phyloP scores from a whole-genome alignment of 2,797 vertebrate species.

The Helarctos malayanus region DNA sequence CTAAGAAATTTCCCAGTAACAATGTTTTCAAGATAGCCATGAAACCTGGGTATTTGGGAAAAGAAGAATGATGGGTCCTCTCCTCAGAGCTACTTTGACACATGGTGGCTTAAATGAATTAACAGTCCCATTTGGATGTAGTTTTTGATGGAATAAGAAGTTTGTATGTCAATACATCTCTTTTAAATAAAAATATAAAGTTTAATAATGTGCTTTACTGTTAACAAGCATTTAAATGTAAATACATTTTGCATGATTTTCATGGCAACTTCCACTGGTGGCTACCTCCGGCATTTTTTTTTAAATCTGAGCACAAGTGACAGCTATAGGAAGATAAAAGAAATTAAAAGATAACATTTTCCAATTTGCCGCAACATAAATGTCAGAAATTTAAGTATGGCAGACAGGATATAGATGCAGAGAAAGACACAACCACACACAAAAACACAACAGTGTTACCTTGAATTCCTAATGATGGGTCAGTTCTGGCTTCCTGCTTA shows the following conservation, averaged over 20 bases:
- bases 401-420: neutral
- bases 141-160: neutral
- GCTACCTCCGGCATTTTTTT: neutral
- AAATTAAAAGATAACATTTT: conserved; percentile 31
- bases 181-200: conserved; percentile 45
- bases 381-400: conserved; percentile 27
- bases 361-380: neutral
- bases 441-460: neutral
- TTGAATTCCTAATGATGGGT: neutral
- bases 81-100: neutral
- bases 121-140: neutral
- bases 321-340: neutral
- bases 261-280: neutral
- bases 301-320: neutral
- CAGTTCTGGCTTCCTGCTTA: neutral
- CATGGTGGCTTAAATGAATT: neutral
- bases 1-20: neutral
- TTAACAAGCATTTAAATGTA: neutral
- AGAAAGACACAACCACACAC: neutral
- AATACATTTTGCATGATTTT: neutral
- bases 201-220: neutral
- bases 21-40: neutral
- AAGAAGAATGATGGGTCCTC: neutral
- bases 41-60: neutral
- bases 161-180: neutral